phyloP scores from a whole-genome alignment of 1,140 invertebrate genomes.

The Oncopeltus fasciatus region DNA sequence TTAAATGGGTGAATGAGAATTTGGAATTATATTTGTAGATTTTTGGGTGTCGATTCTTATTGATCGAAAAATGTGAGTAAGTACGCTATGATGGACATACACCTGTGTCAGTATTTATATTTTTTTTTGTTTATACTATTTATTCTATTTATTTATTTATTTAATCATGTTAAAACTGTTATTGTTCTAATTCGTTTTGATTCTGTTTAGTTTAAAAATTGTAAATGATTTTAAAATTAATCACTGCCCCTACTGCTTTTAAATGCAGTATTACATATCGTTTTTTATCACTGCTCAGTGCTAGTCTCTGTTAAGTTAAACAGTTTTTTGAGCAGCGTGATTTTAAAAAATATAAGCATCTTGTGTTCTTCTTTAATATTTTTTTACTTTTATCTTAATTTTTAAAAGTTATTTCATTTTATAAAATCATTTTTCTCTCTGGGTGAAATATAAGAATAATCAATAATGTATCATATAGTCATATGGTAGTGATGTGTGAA shows the following conservation, averaged over 20 bases:
- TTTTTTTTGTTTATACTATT: constrained; percentile 4
- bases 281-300: not conserved
- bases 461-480: no score
- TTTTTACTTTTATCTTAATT: no score
- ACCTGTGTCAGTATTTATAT: constrained; percentile 4
- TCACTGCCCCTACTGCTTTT: constrained; percentile 4
- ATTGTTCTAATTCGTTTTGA: constrained; percentile 6
- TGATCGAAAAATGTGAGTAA: not conserved
- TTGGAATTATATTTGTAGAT: not conserved
- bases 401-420: no score
- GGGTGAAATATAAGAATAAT: no score
- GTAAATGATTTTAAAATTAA: not conserved
- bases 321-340: constrained; percentile 6
- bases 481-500: constrained; percentile 11
- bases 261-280: constrained; percentile 1
- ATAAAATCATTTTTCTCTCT: no score
- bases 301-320: constrained; percentile 1
- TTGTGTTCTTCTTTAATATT: no score
- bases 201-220: not conserved
- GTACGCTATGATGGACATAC: not conserved
- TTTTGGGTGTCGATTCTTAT: not conserved
- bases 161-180: constrained; percentile 8
- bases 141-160: constrained; percentile 10
- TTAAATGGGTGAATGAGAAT: not conserved
- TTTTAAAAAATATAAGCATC: no score